Evolutionary conservation across 2,113 vertebrate genomes (phyloP), one percentile per base, ranked within the genome.

Genomic region (Eulacestoma nigropectus): DNA sequence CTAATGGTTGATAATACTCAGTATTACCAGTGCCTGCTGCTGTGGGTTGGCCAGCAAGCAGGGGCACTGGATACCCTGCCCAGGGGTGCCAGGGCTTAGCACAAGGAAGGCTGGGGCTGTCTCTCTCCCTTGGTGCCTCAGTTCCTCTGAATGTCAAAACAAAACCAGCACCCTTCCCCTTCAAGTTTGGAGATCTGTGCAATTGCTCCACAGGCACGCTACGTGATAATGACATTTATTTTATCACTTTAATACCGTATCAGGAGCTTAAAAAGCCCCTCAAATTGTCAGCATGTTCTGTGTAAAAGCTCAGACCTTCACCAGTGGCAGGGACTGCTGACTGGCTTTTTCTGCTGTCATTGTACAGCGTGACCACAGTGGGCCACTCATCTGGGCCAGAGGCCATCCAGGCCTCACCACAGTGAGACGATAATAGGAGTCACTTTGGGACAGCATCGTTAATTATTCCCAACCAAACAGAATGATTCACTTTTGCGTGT

Each of bases 401-500:
- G 91, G 93, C 84, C 59, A 29, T 72, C 11, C 33, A 49, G 72
- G 27, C 55, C 62, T 39, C 16, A 26, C 84, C 1, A 2, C 80
- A 50, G 62, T 30, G 75, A 83, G 65, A 37, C 55, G 65, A 42
- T 27, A 79, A 46, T 16, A 20, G 10, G 65, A 90, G 89, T 83
- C 53, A 57, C 53, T 93, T 83, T 37, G 46, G 87, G 75, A 78
- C 68, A 63, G 27, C 39, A 21, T 37, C 1, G 1, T 91, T 92
- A 93, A 80, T 85, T 87, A 88, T 88, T 94, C 55, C 46, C 72
- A 59, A 27, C 46, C 50, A 73, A 90, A n/a, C 6, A 4, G 39
- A 88, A 85, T 57, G 39, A 69, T 95, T 96, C 82, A 74, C 68
- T 90, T 80, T 4, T 83, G 33, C 68, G 74, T 69, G 42, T 89